Percentiles rank a stretch among this genome's conserved stretches.
These are phyloP conservation scores for Nemapogon koenigi DNA, from an alignment of 2,888 invertebrate genomes.

Conservation along the genomic window DNA sequence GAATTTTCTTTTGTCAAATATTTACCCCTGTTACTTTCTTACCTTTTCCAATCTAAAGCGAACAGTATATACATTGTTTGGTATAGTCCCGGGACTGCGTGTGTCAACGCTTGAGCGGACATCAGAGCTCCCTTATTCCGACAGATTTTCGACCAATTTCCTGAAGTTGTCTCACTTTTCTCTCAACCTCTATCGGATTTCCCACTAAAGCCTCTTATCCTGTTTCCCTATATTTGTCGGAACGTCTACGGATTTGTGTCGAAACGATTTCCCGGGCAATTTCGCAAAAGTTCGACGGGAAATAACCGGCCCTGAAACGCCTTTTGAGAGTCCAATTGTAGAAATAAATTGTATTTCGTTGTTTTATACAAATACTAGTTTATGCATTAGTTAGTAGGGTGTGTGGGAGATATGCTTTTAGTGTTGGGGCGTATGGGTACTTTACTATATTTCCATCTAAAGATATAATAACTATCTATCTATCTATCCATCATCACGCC, in stretches of 20 bases:
- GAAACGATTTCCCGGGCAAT: conserved; percentile 7
- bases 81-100: too few relatives aligned
- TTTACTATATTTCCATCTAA: too few relatives aligned
- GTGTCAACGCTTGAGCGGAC: too few relatives aligned
- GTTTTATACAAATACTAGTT: too few relatives aligned
- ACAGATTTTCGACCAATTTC: conserved; percentile 25
- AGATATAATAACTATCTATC: too few relatives aligned
- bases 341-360: too few relatives aligned
- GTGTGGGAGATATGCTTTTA: too few relatives aligned
- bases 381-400: too few relatives aligned
- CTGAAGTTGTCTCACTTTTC: conserved; percentile 32
- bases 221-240: conserved; percentile 8
- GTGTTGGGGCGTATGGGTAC: too few relatives aligned
- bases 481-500: too few relatives aligned
- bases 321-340: neutral
- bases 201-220: conserved; percentile 21
- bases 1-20: neutral
- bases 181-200: conserved; percentile 28
- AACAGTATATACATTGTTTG: too few relatives aligned
- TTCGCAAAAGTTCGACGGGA: conserved; percentile 3
- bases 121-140: neutral
- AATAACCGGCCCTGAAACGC: conserved; percentile 2
- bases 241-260: conserved; percentile 9
- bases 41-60: neutral
- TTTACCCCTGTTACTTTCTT: neutral